Evolutionary conservation across 2,888 invertebrate species (phyloP).

Genomic region (Prosopocoilus inquinatus): DNA sequence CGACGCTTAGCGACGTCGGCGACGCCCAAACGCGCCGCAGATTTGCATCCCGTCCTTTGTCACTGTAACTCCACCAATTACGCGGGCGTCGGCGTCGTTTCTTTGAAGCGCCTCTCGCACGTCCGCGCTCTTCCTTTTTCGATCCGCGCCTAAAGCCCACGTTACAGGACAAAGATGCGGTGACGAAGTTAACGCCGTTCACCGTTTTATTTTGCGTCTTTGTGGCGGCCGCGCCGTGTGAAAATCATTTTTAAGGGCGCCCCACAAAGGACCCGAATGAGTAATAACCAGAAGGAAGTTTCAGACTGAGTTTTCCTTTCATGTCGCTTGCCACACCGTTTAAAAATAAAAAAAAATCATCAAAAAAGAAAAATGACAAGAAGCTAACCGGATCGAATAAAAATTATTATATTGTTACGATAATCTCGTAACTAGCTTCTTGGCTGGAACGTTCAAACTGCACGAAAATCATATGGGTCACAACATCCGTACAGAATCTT

Average conservation of each 20-base stretch:
- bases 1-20: conserved; percentile 34
- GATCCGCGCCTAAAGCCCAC: not conserved
- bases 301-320: conserved; percentile 23
- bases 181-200: conserved; percentile 25
- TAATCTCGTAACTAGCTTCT: too few species aligned
- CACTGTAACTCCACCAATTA: conserved; percentile 38
- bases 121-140: conserved; percentile 12
- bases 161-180: conserved; percentile 9
- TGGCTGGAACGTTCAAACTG: too few species aligned
- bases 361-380: too few species aligned
- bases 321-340: not conserved
- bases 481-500: too few species aligned
- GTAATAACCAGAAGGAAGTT: conserved; percentile 34
- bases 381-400: too few species aligned
- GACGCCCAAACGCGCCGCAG: conserved; percentile 31
- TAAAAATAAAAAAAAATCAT: too few species aligned
- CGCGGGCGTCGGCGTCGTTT: conserved; percentile 23
- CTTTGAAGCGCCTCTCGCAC: conserved; percentile 10
- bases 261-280: conserved; percentile 38
- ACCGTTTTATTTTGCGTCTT: conserved; percentile 42
- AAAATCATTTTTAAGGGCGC: conserved; percentile 42
- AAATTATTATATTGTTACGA: too few species aligned
- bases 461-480: too few species aligned
- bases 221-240: conserved; percentile 37
- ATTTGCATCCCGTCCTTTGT: conserved; percentile 40